Base-by-base conservation (phyloP, 2,888 invertebrate genomes). In the Lasioglossum oenotherae region DNA sequence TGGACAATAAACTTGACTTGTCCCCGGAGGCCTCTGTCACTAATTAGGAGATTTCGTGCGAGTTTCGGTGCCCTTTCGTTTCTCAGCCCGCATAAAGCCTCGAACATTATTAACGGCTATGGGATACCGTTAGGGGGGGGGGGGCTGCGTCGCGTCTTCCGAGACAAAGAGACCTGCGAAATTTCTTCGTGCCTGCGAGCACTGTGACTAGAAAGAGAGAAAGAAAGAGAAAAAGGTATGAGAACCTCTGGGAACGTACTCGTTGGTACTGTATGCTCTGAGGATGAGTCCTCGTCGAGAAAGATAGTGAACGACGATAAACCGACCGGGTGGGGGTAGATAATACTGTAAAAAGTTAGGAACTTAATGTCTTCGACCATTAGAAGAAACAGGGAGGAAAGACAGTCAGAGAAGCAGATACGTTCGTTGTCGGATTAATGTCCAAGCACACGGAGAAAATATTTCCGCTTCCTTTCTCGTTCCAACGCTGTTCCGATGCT, bases 241-340 rank as follows among this genome's bases (percentile, higher is more conserved):
- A 84, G 78, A 84, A 79, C 78, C 82, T 16, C 84, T 87, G 83
- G 44, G 38, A 75, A 41, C 41, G 46, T 79, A 73, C 44, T 80
- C 73, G 71, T 76, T 53, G 76, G 81, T 69, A 35, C 35, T 87
- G 82, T 87, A 77, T 87, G 82, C 80, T 80, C 87, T 84, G 82
- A 84, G 85, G 88, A 88, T 88, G 88, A 88, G 84, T 88, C 86
- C 83, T 83, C 83, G 67, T 44, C 44, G 78, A 60, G 74, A 23
- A 80, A 90, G 90, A 90, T 88, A 90, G 88, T 83, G 74, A 84
- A 81, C 80, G 85, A 87, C 78, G 88, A 90, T 90, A 90, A 90
- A 90, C 78, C 38, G 74, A 57, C 57, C 60, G n/a, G 64, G 31
- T 46, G 49, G 73, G 71, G 78, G 10, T 12, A 83, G 88, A 88